Percentiles rank a stretch among this genome's conserved stretches.
Evolutionary conservation across 2,113 vertebrate species (phyloP).

Genomic region (Bufo bufo): DNA sequence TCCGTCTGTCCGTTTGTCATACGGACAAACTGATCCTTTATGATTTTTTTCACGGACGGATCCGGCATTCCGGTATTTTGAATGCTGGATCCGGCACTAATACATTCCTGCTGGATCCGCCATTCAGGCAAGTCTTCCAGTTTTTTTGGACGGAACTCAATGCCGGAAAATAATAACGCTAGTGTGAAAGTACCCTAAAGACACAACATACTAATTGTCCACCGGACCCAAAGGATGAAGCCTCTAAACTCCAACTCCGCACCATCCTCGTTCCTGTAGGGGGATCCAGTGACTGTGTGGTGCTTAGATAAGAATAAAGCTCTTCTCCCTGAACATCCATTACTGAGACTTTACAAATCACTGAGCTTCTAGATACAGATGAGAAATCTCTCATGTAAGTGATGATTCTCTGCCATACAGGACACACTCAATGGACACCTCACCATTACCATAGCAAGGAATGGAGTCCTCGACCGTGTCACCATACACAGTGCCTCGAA

Average conservation of each 20-base stretch:
- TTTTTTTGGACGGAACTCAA: too few species aligned
- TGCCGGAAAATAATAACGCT: too few species aligned
- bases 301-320: not conserved
- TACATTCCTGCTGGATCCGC: too few species aligned
- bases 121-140: too few species aligned
- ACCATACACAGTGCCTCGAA: too few species aligned
- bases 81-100: too few species aligned
- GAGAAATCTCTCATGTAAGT: slow-evolving; percentile 29
- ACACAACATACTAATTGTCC: not conserved
- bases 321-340: slow-evolving; percentile 29
- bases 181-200: too few species aligned
- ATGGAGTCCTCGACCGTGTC: too few species aligned
- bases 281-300: not conserved
- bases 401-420: slow-evolving; percentile 2
- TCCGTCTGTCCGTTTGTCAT: too few species aligned
- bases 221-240: not conserved
- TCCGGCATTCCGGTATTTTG: too few species aligned
- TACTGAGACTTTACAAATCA: slow-evolving; percentile 44
- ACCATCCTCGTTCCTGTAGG: not conserved
- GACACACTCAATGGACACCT: not conserved
- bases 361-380: slow-evolving; percentile 4
- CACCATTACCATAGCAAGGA: not conserved
- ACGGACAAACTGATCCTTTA: too few species aligned
- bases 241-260: not conserved
- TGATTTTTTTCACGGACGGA: too few species aligned